Evolutionary conservation across 2,797 vertebrate genomes (phyloP), one percentile per base, ranked within the genome.

Genomic region (Crocodylus rhombifer): DNA sequence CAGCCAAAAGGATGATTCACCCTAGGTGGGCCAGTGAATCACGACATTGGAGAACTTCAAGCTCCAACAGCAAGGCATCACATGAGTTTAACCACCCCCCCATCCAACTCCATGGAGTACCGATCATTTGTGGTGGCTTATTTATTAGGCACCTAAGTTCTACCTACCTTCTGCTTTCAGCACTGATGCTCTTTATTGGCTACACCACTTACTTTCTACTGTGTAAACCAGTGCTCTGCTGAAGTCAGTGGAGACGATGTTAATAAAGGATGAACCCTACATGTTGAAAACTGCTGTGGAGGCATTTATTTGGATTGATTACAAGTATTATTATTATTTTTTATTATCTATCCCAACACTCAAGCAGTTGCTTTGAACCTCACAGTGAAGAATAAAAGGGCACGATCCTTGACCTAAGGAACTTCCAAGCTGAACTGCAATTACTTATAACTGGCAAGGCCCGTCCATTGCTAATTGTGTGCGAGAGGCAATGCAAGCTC

Each of bases 271-370:
- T 11, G 91, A 86, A 90, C 28, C 23, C 33, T 13, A 77, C 73
- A 83, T 14, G 56, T 0, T 42, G 36, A 42, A 73, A 51, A 25
- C 51, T 51, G 23, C 36, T 23, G 36, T 16, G 51, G 36, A 7
- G 15, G 12, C n/a, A 61, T 92, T 94, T 94, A 51, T 12, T 55
- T 6, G 17, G 61, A 82, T 91, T 89, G 84, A 85, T 95, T 88
- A 83, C 87, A 51, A 51, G 92, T 88, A 86, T 87, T 12, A 26
- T 2, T 51, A 51, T 69, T 61, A 82, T 4, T 57, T 77, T 82
- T 89, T 15, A 77, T 75, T 87, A 90, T 88, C 90, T 86, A 73
- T 56, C 57, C 74, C 75, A 42, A 21, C 71, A 81, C 20, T 1
- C 5, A 85, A 89, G 10, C 28, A 11, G 71, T 95, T 89, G 28